Percentiles rank a stretch among this genome's conserved stretches.
These are phyloP conservation scores for Eudasyphora cyanicolor DNA, from an alignment of 2,888 invertebrate genomes.

Conservation along the genomic window DNA sequence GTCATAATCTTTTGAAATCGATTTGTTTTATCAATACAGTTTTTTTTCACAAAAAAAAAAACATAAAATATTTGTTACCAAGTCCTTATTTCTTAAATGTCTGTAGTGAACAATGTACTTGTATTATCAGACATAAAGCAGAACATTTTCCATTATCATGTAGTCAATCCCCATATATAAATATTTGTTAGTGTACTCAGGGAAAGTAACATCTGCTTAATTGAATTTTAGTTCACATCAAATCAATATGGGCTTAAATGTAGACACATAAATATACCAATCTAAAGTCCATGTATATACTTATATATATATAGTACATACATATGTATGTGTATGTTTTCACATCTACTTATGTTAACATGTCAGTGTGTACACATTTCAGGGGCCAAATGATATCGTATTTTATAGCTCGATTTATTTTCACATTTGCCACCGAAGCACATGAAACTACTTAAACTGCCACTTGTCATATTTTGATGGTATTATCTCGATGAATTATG, in stretches of 20 bases:
- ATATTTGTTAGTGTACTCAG: neutral
- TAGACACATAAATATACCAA: neutral
- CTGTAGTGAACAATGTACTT: no score
- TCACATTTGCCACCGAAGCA: neutral
- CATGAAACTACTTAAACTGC: slow-evolving; percentile 34
- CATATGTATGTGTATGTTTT: no score
- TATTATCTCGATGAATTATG: slow-evolving; percentile 36
- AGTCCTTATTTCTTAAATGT: neutral
- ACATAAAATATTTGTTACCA: neutral
- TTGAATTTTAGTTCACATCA: slow-evolving; percentile 55
- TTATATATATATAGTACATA: neutral
- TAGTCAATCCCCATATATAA: neutral
- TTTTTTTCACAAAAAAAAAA: no score
- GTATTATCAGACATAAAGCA: neutral
- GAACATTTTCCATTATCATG: neutral
- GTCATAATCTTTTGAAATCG: no score
- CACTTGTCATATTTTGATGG: slow-evolving; percentile 9
- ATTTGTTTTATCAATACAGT: no score
- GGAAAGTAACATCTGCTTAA: slow-evolving; percentile 50
- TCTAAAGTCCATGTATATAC: neutral
- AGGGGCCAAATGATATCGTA: neutral
- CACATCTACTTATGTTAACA: neutral
- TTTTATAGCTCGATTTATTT: slow-evolving; percentile 1
- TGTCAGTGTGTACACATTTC: neutral
- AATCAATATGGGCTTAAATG: neutral